Evolutionary conservation across 1,140 invertebrate species (phyloP), one percentile per base, ranked within the genome.

Genomic region (Bathynomus jamesi): DNA sequence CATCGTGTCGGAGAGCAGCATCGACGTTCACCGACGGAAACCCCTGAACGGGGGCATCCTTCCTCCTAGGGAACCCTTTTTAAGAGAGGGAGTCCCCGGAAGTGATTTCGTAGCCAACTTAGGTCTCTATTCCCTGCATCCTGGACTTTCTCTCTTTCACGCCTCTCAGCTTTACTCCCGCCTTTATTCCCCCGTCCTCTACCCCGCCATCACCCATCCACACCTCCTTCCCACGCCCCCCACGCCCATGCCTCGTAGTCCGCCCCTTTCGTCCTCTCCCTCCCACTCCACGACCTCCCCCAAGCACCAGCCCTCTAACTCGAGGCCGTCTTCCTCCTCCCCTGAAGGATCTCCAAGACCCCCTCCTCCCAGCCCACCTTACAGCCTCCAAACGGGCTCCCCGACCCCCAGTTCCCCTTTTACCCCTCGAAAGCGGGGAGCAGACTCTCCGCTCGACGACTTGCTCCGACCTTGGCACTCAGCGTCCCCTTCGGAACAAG

Each of bases 81-180:
- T 67, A 53, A 64, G 31, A 53, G 27, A 53, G 28, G n/a, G 71
- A 21, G 27, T 68, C 8, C 72, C 68, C 4, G 73, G 69, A 17
- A 32, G 65, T 24, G 65, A 62, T 24, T 62, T 62, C 30, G 71
- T 71, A 8, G 71, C 71, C 25, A 69, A 69, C 0, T 61, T 76
- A 8, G 32, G 64, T n/a, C 62, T 76, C n/a, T 76, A 76, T 21
- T 69, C 69, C 29, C 67, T 76, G n/a, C 75, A 76, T 64, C 72
- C 75, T 11, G 69, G 75, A n/a, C 72, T 76, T 30, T 76, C 75
- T 11, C 64, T 76, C 61, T 66, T 76, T 24, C 75, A 76, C 62
- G 75, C 75, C n/a, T 73, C 75, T 4, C 75, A 76, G 25, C 64
- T 76, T 21, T 76, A 76, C 66, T 73, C 72, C 21, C 68, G 75